Percentiles rank a stretch among this genome's conserved stretches.
Conservation (phyloP, 1,140 invertebrate species). For the Micrasema minimum region DNA sequence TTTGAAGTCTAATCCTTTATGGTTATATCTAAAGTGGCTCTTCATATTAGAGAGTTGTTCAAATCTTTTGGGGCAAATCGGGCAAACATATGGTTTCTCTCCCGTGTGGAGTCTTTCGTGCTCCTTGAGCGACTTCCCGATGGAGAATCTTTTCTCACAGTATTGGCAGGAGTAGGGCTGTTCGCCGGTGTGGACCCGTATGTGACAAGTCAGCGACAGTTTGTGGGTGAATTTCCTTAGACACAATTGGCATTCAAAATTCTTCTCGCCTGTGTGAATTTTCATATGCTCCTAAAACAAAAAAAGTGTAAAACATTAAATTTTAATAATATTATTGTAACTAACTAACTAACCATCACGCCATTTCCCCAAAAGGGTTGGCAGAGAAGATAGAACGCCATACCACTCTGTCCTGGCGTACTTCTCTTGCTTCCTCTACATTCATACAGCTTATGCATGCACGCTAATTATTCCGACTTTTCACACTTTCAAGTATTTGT, state of each 20-base stretch:
- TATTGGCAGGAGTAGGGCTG: conserved; percentile 57
- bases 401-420: too few relatives aligned
- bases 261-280: conserved; percentile 37
- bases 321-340: neutral
- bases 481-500: too few relatives aligned
- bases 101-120: conserved; percentile 63
- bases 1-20: conserved; percentile 37
- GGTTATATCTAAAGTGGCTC: conserved; percentile 50
- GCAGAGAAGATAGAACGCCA: too few relatives aligned
- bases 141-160: conserved; percentile 55
- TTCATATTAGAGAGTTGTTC: conserved; percentile 55
- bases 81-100: conserved; percentile 67
- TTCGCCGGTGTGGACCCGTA: conserved; percentile 56
- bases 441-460: too few relatives aligned
- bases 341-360: too few relatives aligned
- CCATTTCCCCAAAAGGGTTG: too few relatives aligned
- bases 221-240: conserved; percentile 26
- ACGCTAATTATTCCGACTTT: too few relatives aligned
- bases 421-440: too few relatives aligned
- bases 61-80: conserved; percentile 65
- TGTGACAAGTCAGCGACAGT: conserved; percentile 28
- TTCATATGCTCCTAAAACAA: conserved; percentile 35
- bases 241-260: conserved; percentile 39
- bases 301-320: neutral
- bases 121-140: conserved; percentile 12